Conservation (phyloP, 2,888 invertebrate genomes). For the Palloptera scutellata region DNA sequence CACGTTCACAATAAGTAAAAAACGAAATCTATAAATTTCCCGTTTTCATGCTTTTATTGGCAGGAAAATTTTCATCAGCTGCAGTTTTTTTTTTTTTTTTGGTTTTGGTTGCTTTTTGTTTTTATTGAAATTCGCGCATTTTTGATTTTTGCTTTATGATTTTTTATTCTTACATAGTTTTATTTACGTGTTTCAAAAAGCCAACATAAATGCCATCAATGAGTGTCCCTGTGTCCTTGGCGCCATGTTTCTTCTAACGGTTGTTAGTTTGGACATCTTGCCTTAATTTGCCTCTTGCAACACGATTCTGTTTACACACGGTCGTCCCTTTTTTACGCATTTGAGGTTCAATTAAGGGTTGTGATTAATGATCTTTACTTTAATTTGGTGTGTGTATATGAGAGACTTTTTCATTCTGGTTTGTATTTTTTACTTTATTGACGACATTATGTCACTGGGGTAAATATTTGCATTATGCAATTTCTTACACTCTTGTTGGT, state of each 20-base stretch:
- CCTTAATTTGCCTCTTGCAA: no score
- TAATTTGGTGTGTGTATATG: neutral
- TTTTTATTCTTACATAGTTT: no score
- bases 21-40: neutral
- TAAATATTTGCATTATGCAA: constrained; percentile 49
- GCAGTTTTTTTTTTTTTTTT: neutral
- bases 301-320: neutral
- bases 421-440: constrained; percentile 39
- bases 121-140: no score
- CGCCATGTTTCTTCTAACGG: constrained; percentile 24
- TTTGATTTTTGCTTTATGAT: no score
- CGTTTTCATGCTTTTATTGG: neutral
- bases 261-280: no score
- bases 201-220: constrained; percentile 30
- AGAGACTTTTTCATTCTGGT: neutral
- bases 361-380: constrained; percentile 38
- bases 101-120: no score
- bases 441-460: constrained; percentile 52
- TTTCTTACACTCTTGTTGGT: constrained; percentile 10
- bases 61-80: constrained; percentile 24
- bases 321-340: constrained; percentile 15
- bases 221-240: constrained; percentile 37
- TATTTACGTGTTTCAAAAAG: constrained; percentile 18
- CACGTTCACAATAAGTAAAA: constrained; percentile 20
- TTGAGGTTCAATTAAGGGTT: constrained; percentile 50